phyloP scores from a whole-genome alignment of 2,113 vertebrate species.

The Piprites chloris region DNA sequence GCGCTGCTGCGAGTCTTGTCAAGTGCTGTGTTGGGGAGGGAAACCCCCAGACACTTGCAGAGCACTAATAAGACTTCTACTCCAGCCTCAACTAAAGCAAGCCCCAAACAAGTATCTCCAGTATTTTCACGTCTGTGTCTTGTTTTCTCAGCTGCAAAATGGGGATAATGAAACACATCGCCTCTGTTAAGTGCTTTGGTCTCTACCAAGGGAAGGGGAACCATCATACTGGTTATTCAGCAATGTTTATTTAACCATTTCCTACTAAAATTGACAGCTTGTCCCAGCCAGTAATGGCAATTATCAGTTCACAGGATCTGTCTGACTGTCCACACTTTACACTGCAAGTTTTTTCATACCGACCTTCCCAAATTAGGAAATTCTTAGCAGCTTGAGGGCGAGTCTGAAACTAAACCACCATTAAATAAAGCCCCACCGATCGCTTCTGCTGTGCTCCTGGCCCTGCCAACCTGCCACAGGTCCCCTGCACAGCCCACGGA shows the following conservation, averaged over 20 bases:
- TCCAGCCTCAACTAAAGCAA: not conserved
- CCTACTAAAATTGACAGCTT: not conserved
- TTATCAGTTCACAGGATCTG: not conserved
- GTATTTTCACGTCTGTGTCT: not conserved
- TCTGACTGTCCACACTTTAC: not conserved
- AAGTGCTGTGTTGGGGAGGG: not conserved
- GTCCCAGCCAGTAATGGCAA: not conserved
- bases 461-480: not conserved
- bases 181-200: not conserved
- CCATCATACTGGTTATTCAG: not conserved
- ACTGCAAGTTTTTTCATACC: not conserved
- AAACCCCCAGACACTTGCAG: not conserved
- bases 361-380: not conserved
- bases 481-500: not conserved
- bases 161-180: not conserved
- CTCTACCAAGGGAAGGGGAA: not conserved
- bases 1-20: not conserved
- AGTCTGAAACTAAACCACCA: not conserved
- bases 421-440: not conserved
- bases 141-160: constrained; percentile 26
- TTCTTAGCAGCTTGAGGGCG: not conserved
- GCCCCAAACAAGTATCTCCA: not conserved
- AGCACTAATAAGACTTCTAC: not conserved
- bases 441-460: not conserved
- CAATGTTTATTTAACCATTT: not conserved